phyloP scores from a whole-genome alignment of 2,113 vertebrate genomes.

The Coreoperca whiteheadi region DNA sequence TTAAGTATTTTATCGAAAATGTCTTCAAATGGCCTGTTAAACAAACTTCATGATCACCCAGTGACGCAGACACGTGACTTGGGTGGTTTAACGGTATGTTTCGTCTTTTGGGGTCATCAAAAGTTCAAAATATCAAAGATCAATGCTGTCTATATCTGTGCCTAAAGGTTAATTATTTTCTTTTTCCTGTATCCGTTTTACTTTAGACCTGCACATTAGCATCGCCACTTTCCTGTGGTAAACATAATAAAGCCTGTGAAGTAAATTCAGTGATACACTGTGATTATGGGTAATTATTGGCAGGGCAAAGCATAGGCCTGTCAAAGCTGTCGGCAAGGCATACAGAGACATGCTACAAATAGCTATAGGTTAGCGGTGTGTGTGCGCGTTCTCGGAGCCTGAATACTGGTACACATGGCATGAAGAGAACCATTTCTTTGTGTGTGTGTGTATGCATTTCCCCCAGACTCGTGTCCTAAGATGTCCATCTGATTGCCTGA shows the following conservation, averaged over 20 bases:
- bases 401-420: not conserved
- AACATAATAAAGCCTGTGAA: slow-evolving; percentile 40
- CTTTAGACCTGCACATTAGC: slow-evolving; percentile 34
- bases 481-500: slow-evolving; percentile 45
- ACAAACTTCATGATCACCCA: not conserved
- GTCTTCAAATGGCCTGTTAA: not conserved
- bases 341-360: slow-evolving; percentile 40
- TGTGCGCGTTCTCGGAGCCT: slow-evolving; percentile 7
- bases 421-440: not conserved
- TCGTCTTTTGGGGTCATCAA: slow-evolving; percentile 12
- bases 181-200: slow-evolving; percentile 28
- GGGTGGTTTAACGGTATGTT: not conserved
- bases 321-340: slow-evolving; percentile 37
- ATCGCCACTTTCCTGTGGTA: slow-evolving; percentile 22
- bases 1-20: slow-evolving; percentile 1
- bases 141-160: slow-evolving; percentile 1
- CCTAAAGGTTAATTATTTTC: not conserved
- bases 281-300: slow-evolving; percentile 55
- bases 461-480: not conserved
- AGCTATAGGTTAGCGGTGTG: slow-evolving; percentile 27
- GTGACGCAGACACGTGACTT: not conserved
- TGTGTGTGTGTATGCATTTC: not conserved
- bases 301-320: slow-evolving; percentile 39
- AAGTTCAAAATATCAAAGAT: slow-evolving; percentile 41
- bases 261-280: slow-evolving; percentile 53